A percentile compares a stretch with the other conserved stretches of the same genome.
phyloP scores from a whole-genome alignment of 2,113 vertebrate genomes.

The Coregonus clupeaformis region DNA sequence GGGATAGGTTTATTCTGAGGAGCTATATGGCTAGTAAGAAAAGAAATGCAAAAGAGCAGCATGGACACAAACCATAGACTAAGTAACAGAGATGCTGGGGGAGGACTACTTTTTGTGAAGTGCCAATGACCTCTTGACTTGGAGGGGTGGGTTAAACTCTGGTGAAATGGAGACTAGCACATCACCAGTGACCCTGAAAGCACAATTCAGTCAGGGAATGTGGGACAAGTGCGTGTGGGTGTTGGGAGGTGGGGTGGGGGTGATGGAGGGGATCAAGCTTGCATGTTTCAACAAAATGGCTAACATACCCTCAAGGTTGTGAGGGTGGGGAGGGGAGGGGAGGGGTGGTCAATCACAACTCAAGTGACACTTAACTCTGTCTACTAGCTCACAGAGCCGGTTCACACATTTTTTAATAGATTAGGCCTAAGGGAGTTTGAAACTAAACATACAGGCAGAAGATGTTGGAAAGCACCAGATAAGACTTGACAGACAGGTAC shows the following conservation, averaged over 20 bases:
- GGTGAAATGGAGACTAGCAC: conserved; percentile 6
- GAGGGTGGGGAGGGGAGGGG: neutral
- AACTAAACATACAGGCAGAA: no score
- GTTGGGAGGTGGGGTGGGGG: neutral
- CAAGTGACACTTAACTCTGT: neutral
- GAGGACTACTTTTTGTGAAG: neutral
- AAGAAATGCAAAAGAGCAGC: neutral
- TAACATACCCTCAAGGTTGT: neutral
- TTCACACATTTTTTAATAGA: no score
- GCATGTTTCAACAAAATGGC: no score
- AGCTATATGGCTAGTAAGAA: neutral
- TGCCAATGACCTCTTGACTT: conserved; percentile 1
- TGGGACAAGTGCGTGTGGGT: neutral
- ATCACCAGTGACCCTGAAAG: conserved; percentile 10
- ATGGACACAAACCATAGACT: neutral
- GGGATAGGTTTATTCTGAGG: neutral
- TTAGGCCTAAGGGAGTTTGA: no score
- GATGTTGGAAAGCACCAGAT: no score
- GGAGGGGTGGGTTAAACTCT: conserved; percentile 5
- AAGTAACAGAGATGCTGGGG: neutral
- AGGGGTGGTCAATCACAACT: neutral
- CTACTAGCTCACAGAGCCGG: neutral
- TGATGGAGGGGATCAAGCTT: neutral
- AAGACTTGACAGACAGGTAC: no score
- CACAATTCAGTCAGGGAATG: conserved; percentile 10